These are phyloP conservation scores for Smithornis capensis DNA, from an alignment of 2,113 vertebrate species.

Conservation along the genomic window DNA sequence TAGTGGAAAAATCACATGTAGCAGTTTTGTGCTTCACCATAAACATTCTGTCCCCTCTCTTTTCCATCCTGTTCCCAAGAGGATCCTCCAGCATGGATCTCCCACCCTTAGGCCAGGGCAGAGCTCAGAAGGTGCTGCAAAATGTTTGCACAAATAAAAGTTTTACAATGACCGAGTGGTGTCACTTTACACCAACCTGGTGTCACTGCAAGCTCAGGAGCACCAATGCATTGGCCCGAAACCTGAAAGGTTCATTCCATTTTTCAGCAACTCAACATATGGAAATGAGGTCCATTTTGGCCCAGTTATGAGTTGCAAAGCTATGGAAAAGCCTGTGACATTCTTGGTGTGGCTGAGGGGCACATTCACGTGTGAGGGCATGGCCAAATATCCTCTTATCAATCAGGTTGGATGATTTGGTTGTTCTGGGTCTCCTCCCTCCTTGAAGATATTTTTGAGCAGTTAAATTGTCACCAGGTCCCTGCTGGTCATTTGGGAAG, in stretches of 20 bases:
- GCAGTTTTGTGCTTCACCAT: neutral
- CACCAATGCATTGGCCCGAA: neutral
- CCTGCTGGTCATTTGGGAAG: neutral
- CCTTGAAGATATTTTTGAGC: neutral
- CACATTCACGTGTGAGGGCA: neutral
- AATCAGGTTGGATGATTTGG: neutral
- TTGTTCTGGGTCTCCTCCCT: neutral
- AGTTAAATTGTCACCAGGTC: neutral
- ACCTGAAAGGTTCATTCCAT: neutral
- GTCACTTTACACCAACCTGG: neutral
- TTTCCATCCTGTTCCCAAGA: neutral
- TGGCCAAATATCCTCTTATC: neutral
- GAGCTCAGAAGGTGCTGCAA: neutral
- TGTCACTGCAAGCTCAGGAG: neutral
- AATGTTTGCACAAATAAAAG: accelerated
- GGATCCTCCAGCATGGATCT: accelerated
- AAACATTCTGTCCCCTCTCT: neutral
- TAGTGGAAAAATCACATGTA: neutral
- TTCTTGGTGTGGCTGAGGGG: neutral
- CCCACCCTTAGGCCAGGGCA: neutral
- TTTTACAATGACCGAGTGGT: neutral
- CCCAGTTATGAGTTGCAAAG: neutral
- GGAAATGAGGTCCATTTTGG: neutral
- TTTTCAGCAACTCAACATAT: neutral
- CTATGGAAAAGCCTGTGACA: neutral